These are phyloP conservation scores for Orthonychiurus folsomi DNA, from an alignment of 2,888 invertebrate species.

Conservation along the genomic window DNA sequence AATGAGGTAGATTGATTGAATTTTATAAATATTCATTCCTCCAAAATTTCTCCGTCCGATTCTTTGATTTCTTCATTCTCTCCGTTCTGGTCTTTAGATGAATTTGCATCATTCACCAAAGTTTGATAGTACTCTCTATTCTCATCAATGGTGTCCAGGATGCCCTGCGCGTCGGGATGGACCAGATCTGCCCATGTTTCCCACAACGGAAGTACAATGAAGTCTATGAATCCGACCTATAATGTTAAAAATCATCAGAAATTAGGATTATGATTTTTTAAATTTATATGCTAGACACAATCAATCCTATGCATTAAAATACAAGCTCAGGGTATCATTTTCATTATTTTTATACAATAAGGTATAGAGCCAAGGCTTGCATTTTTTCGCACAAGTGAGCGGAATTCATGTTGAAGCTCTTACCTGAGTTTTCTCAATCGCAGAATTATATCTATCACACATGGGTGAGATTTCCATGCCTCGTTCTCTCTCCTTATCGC, in stretches of 20 bases:
- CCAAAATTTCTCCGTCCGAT: too few relatives aligned
- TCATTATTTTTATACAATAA: too few relatives aligned
- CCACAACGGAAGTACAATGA: constrained; percentile 98
- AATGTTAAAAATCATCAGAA: background rate
- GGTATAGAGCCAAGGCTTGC: too few relatives aligned
- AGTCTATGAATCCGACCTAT: constrained; percentile 96
- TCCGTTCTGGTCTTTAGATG: too few relatives aligned
- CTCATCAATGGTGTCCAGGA: constrained; percentile 93
- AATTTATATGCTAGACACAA: background rate
- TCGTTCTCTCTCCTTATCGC: constrained; percentile 87
- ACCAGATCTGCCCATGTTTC: constrained; percentile 99
- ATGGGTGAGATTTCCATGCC: constrained; percentile 97
- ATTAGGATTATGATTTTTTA: background rate
- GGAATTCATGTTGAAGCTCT: too few relatives aligned
- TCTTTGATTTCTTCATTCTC: too few relatives aligned
- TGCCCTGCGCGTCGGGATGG: constrained; percentile 96
- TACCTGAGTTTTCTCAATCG: constrained; percentile 94
- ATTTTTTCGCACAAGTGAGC: too few relatives aligned
- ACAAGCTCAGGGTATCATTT: too few relatives aligned
- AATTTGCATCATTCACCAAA: too few relatives aligned
- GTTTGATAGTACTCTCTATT: constrained; percentile 69
- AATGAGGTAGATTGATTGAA: too few relatives aligned
- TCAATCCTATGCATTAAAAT: too few relatives aligned
- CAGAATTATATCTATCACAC: constrained; percentile 95
- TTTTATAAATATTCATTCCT: too few relatives aligned